Conservation (phyloP, 1,140 invertebrate genomes). For the Fopius arisanus region DNA sequence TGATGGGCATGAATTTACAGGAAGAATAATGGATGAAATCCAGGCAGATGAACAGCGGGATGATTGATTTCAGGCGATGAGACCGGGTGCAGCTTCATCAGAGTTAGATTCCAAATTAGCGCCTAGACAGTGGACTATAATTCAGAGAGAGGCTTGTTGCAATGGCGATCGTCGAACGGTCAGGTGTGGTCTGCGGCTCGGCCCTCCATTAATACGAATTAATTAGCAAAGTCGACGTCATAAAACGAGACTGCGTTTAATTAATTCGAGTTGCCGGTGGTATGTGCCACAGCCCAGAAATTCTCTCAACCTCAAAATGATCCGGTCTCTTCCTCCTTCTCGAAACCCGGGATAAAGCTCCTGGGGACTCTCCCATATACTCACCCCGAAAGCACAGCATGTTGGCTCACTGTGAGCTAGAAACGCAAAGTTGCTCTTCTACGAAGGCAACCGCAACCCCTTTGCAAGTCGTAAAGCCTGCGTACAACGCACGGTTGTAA, state of each 20-base stretch:
- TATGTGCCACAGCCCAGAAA: conserved; percentile 6
- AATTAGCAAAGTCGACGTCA: conserved; percentile 35
- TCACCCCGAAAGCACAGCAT: neutral
- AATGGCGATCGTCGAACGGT: conserved; percentile 20
- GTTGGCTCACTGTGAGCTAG: neutral
- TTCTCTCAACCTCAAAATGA: conserved; percentile 13
- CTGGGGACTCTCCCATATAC: conserved; percentile 9
- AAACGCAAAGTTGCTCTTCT: conserved; percentile 19
- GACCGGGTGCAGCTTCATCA: neutral
- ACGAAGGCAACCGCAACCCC: conserved; percentile 33
- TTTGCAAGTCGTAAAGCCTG: conserved; percentile 34
- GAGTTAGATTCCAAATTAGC: neutral
- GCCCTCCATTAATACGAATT: conserved; percentile 31
- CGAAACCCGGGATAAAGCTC: conserved; percentile 28
- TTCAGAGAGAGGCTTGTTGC: neutral
- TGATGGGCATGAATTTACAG: neutral
- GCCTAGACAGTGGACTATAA: neutral
- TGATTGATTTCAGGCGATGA: neutral
- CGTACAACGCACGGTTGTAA: conserved; percentile 13
- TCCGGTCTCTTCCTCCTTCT: neutral
- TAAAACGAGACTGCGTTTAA: conserved; percentile 33
- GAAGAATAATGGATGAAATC: neutral
- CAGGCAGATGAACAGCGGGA: too few relatives aligned
- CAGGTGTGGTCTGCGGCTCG: conserved; percentile 21
- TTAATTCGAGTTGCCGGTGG: conserved; percentile 28